phyloP scores from a whole-genome alignment of 2,888 invertebrate species.

The Siphlonurus alternatus region DNA sequence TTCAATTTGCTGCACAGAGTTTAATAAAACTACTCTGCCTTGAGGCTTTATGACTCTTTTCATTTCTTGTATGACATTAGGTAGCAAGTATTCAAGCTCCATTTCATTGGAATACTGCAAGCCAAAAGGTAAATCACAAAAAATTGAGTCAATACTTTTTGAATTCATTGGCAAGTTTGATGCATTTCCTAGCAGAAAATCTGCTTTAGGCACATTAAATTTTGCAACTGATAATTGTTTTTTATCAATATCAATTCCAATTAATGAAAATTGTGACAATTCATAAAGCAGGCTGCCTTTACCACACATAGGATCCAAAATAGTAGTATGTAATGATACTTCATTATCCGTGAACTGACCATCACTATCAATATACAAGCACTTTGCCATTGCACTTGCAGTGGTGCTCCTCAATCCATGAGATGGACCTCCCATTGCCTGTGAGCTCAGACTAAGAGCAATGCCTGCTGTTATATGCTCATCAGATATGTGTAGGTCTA shows the following conservation, averaged over 20 bases:
- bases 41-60: not conserved
- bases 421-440: not conserved
- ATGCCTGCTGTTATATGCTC: not conserved
- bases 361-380: not conserved
- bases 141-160: not conserved
- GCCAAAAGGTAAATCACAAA: not conserved
- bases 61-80: not conserved
- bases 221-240: not conserved
- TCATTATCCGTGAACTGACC: no score
- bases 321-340: no score
- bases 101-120: not conserved
- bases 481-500: not conserved
- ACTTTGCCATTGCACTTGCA: not conserved
- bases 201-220: not conserved
- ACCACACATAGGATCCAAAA: constrained; percentile 1
- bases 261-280: not conserved
- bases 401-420: not conserved
- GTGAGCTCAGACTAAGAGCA: not conserved
- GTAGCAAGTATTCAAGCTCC: not conserved
- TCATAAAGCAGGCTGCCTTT: not conserved
- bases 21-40: not conserved
- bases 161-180: not conserved
- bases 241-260: not conserved
- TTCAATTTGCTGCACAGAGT: not conserved
- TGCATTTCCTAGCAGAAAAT: not conserved